Percentiles rank a stretch among this genome's conserved stretches.
Conservation (phyloP, 2,888 invertebrate species). For the Malthinus flaveolus region DNA sequence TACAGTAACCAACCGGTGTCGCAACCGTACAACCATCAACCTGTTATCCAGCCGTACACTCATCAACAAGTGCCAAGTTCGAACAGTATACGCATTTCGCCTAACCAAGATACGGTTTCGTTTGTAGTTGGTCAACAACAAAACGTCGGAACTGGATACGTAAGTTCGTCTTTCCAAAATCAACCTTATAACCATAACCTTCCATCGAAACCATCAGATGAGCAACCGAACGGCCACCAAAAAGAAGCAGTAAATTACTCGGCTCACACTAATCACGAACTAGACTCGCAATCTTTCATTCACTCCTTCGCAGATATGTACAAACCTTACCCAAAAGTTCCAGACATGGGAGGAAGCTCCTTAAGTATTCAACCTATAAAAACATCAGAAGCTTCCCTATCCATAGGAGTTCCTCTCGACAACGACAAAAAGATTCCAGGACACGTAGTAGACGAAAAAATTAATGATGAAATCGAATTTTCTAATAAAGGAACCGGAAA, state of each 20-base stretch:
- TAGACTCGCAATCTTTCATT: constrained; percentile 34
- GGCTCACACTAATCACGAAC: constrained; percentile 1
- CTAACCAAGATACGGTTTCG: constrained; percentile 66
- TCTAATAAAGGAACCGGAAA: constrained; percentile 40
- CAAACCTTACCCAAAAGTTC: constrained; percentile 5
- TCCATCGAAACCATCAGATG: constrained; percentile 47
- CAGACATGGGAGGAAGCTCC: constrained; percentile 41
- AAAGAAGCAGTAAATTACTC: constrained; percentile 27
- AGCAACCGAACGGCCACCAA: constrained; percentile 13
- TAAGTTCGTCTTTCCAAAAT: constrained; percentile 58
- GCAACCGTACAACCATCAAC: constrained; percentile 45
- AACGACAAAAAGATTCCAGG: constrained; percentile 48
- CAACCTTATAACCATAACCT: constrained; percentile 52
- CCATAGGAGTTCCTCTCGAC: constrained; percentile 51
- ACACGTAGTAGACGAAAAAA: constrained; percentile 51
- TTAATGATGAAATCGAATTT: constrained; percentile 42
- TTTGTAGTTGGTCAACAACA: constrained; percentile 68
- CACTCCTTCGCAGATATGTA: constrained; percentile 10
- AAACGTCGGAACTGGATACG: constrained; percentile 55
- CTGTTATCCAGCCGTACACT: constrained; percentile 40
- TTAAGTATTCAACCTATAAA: constrained; percentile 51
- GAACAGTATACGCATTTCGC: constrained; percentile 66
- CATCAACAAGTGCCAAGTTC: constrained; percentile 59
- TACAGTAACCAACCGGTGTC: constrained; percentile 53
- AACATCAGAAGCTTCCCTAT: constrained; percentile 51